Conservation (phyloP, 2,888 invertebrate species). For the Pandemis cinnamomeana region DNA sequence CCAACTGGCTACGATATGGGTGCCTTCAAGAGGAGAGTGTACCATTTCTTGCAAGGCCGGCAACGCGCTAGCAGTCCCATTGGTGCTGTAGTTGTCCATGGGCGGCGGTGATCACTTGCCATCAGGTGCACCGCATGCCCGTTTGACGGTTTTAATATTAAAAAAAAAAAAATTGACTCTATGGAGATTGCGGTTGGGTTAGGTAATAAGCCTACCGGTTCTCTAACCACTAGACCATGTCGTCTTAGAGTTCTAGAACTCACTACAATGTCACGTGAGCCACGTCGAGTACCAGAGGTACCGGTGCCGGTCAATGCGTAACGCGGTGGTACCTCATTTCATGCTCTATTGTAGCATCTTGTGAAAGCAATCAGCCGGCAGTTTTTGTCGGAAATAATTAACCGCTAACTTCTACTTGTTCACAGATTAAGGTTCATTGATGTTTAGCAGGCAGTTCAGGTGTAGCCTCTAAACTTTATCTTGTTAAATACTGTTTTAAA, state of each 20-base stretch:
- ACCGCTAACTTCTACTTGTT: constrained; percentile 43
- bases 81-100: no score
- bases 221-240: no score
- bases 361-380: constrained; percentile 72
- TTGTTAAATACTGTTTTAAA: background rate
- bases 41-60: no score
- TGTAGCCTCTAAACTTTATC: background rate
- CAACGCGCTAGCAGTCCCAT: no score
- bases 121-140: no score
- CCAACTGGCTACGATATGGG: no score
- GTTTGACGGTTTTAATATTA: no score
- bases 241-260: background rate
- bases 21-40: no score
- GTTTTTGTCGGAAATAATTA: constrained; percentile 68
- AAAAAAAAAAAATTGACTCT: no score
- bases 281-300: constrained; percentile 47
- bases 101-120: no score
- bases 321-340: constrained; percentile 78
- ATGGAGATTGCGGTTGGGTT: no score
- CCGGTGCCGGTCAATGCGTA: constrained; percentile 63
- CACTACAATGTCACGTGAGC: constrained; percentile 8
- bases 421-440: constrained; percentile 34
- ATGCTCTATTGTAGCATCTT: constrained; percentile 75
- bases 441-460: constrained; percentile 19
- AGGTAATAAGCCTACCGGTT: no score